Evolutionary conservation across 2,797 vertebrate species (phyloP).

Genomic region (Ctenopoma kingsleyae): DNA sequence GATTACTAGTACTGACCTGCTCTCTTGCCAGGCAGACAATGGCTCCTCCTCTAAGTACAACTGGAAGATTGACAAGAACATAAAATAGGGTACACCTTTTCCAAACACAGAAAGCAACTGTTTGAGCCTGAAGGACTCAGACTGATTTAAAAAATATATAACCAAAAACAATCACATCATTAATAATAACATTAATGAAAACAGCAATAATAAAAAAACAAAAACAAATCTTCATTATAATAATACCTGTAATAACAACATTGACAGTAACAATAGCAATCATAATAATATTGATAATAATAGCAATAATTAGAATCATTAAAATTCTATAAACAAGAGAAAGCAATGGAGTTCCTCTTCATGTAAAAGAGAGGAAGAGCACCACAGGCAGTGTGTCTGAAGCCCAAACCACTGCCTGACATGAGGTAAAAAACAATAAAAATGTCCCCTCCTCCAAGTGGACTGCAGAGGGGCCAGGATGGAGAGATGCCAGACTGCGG

Average conservation of each 20-base stretch:
- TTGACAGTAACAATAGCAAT: conserved; percentile 89
- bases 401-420: conserved; percentile 89
- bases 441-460: conserved; percentile 68
- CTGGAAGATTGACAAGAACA: conserved; percentile 67
- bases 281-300: conserved; percentile 89
- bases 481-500: conserved; percentile 71
- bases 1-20: conserved; percentile 24
- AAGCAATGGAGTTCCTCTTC: conserved; percentile 89
- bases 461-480: conserved; percentile 69
- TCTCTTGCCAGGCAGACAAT: conserved; percentile 52
- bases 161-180: conserved; percentile 79
- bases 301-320: conserved; percentile 89
- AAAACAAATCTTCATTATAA: conserved; percentile 83
- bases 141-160: conserved; percentile 81
- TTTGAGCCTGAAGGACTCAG: conserved; percentile 73
- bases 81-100: conserved; percentile 84
- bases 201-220: conserved; percentile 77
- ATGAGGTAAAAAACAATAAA: conserved; percentile 95
- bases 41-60: conserved; percentile 74
- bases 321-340: conserved; percentile 88
- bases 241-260: conserved; percentile 89
- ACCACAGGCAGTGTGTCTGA: conserved; percentile 92
- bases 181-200: conserved; percentile 84
- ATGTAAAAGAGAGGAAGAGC: conserved; percentile 90
- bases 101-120: conserved; percentile 89